These are phyloP conservation scores for Troilus luridus DNA, from an alignment of 2,888 invertebrate genomes.

Conservation along the genomic window DNA sequence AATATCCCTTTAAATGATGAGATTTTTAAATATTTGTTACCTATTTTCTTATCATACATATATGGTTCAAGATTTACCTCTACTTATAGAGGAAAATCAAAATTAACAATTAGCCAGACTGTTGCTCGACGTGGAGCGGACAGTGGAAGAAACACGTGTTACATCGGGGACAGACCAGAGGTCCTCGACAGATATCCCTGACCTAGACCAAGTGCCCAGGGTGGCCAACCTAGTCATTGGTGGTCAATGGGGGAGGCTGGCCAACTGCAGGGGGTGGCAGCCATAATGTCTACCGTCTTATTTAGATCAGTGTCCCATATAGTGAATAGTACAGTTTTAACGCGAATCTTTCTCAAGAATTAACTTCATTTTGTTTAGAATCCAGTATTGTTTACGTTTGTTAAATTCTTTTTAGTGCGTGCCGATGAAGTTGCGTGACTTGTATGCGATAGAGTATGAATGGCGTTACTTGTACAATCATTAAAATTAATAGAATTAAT, in stretches of 20 bases:
- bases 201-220: constrained; percentile 30
- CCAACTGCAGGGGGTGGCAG: neutral
- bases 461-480: too few species aligned
- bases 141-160: neutral
- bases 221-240: constrained; percentile 10
- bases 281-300: neutral
- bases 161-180: neutral
- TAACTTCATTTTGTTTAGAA: too few species aligned
- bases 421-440: too few species aligned
- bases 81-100: neutral
- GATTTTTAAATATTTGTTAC: too few species aligned
- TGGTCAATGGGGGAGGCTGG: constrained; percentile 25
- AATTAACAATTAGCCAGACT: neutral
- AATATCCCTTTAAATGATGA: too few species aligned
- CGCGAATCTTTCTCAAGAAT: neutral
- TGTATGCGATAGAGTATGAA: neutral
- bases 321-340: neutral
- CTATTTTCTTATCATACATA: neutral
- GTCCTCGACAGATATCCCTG: constrained; percentile 21
- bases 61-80: neutral
- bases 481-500: too few species aligned
- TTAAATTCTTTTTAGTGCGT: too few species aligned
- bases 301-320: neutral
- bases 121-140: neutral
- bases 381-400: too few species aligned